Base-by-base conservation (phyloP, 2,113 vertebrate genomes). In the Eupsittula cactorum region DNA sequence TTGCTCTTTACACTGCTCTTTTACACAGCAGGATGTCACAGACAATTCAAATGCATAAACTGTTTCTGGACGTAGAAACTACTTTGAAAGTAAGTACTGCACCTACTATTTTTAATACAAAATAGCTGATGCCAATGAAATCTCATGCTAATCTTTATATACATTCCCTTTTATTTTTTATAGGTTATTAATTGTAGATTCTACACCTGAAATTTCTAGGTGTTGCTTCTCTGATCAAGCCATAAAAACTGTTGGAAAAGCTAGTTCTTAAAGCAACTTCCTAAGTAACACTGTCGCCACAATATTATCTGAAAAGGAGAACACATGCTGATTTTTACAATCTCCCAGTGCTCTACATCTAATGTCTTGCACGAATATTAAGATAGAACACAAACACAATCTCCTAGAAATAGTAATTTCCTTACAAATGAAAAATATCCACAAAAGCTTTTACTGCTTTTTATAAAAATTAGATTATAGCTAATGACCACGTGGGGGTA, bases 401-500 rank as follows among this genome's bases (percentile, higher is more conserved):
- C 4, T 44, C n/a, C 33, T 50, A 52, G 86, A 90, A 88, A 31
- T 5, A 2, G 37, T 8, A 2, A 25, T 31, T 62, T 81, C 14
- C 10, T 88, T 83, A 60, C 19, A 75, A 75, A 35, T 27, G 3
- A 35, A 68, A 67, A 67, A 17, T 37, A 86, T n/a, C 20, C 7
- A 25, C 17, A 46, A 35, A 60, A 73, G 20, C 11, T 67, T 52
- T 20, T 11, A 31, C 16, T 37, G 5, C 10, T 50, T 73, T 62
- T 3, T 11, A 41, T 24, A 70, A 87, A 57, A 70, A 21, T 3
- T 57, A 53, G 84, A 76, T 74, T 96, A 60, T 39, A 84, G 24
- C 18, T 12, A 8, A 39, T 78, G 60, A 62, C 98, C 98, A 98
- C 97, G 53, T 10, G 98, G 96, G 97, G 98, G 98, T 76, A 95